Evolutionary conservation across 2,113 vertebrate genomes (phyloP), one percentile per base, ranked within the genome.

Genomic region (Corythaixoides concolor): DNA sequence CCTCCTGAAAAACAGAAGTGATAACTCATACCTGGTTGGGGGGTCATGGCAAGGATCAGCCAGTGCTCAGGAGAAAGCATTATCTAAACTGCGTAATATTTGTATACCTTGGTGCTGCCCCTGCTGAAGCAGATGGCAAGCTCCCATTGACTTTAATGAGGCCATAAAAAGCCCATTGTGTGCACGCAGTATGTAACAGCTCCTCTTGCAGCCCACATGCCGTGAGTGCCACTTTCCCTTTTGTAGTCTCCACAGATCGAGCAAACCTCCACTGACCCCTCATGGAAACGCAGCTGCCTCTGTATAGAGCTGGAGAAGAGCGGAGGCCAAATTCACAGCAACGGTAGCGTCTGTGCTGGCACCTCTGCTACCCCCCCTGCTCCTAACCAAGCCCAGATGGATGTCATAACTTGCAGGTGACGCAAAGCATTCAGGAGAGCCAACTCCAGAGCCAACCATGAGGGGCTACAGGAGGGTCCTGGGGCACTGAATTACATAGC

Each of bases 121-220:
- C 64, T 85, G 60, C 74, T 79, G 81, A 94, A 96, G 88, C 88
- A 95, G 95, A 96, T 91, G 74, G 77, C 52, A 69, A 74, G 49
- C 43, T 94, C 73, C 64, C 66, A 15, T 52, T 58, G 90, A 68
- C 88, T 95, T 77, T 92, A 92, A 95, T 52, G 85, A 94, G 95
- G 59, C 80, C 79, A 12, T 89, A 78, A 90, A 85, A 53, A 84
- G 33, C 73, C 64, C 0, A 0, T 32, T 49, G 77, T 63, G 24
- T 53, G 35, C 59, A 5, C 33, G 68, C 69, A 87, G 30, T 37
- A 33, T 41, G 32, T 58, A 89, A 53, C 53, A 94, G 80, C 73
- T 87, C 76, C 69, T 47, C 56, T 87, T 64, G 56, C 73, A 92
- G 76, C 69, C 49, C 73, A 30, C 4, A 8, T 0, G 1, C 76